A percentile compares a stretch with the other conserved stretches of the same genome.
These are phyloP conservation scores for Lepisosteus osseus DNA, from an alignment of 2,113 vertebrate species.

Conservation along the genomic window DNA sequence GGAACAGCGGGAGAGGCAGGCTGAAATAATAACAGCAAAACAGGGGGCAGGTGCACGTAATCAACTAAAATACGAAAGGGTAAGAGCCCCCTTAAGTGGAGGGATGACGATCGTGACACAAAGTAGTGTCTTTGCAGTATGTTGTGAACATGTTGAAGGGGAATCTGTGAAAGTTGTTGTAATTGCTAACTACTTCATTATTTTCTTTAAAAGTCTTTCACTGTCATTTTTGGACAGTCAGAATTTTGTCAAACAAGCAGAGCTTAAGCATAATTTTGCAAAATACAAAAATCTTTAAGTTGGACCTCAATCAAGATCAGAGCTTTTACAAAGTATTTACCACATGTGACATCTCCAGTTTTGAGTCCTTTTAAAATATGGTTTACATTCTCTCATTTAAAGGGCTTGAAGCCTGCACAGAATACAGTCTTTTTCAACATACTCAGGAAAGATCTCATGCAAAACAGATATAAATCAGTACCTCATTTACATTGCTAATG, in stretches of 20 bases:
- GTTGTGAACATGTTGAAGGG: too few species aligned
- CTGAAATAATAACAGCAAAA: too few species aligned
- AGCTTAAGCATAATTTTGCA: neutral
- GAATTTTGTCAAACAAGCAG: neutral
- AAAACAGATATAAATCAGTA: slow-evolving; percentile 49
- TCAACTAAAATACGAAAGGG: too few species aligned
- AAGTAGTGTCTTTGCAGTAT: too few species aligned
- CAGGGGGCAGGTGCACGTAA: too few species aligned
- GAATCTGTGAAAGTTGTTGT: too few species aligned
- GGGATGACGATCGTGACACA: too few species aligned
- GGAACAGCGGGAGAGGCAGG: too few species aligned
- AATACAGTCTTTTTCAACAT: slow-evolving; percentile 44
- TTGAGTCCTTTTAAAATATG: slow-evolving; percentile 50
- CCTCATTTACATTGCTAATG: slow-evolving; percentile 55
- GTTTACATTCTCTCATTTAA: slow-evolving; percentile 62
- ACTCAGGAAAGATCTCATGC: slow-evolving; percentile 43
- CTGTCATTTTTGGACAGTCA: too few species aligned
- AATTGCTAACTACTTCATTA: too few species aligned
- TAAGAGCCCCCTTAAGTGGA: too few species aligned
- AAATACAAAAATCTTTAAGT: slow-evolving; percentile 4
- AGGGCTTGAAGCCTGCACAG: slow-evolving; percentile 55
- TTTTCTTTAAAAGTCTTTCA: too few species aligned
- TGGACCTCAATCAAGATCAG: slow-evolving; percentile 7
- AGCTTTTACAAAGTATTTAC: slow-evolving; percentile 1
- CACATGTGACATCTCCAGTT: slow-evolving; percentile 16